Base-by-base conservation (phyloP, 2,888 invertebrate species). In the Abrostola tripartita region DNA sequence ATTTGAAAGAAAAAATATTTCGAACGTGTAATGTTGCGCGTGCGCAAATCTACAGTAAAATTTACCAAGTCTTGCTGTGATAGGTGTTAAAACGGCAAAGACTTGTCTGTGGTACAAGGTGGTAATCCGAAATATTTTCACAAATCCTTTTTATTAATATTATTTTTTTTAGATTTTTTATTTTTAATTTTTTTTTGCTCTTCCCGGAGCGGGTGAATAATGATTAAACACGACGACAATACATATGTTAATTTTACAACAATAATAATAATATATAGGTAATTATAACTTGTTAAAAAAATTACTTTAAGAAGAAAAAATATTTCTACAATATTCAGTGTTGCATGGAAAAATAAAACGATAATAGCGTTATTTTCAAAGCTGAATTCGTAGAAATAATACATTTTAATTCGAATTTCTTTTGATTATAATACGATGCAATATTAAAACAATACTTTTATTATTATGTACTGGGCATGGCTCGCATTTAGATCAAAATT, bases 141-240 rank as follows among this genome's bases (percentile, higher is more conserved):
- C 82, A 87, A 90, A 88, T 81, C 67, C 52, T 71, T 65, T 68
- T 73, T 49, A 6, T 81, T 77, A 61, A 62, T 79, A n/a, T 74
- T 79, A 79, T 84, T 85, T 84, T 78, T 81, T 77, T 78, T 77
- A 69, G 12, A 47, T 63, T 84, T 81, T 79, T 81, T 68, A 37
- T 62, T 68, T 81, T 85, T 81, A 78, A 63, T 60, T 74, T 74
- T 87, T 88, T 87, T 85, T 85, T 77, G 87, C 90, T 89, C 93
- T 89, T 89, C 92, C 92, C 93, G 91, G 92, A 90, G 86, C 75
- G 90, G 90, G 89, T 80, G 84, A 86, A 86, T 90, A 70, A 63
- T 74, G 66, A 86, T 81, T 78, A 78, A 80, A 91, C 92, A 93
- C 93, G 93, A 93, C 94, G 93, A 94, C 93, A 88, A 87, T 75